These are phyloP conservation scores for Neolamprologus ventralis DNA, from an alignment of 2,113 vertebrate genomes.

Conservation along the genomic window DNA sequence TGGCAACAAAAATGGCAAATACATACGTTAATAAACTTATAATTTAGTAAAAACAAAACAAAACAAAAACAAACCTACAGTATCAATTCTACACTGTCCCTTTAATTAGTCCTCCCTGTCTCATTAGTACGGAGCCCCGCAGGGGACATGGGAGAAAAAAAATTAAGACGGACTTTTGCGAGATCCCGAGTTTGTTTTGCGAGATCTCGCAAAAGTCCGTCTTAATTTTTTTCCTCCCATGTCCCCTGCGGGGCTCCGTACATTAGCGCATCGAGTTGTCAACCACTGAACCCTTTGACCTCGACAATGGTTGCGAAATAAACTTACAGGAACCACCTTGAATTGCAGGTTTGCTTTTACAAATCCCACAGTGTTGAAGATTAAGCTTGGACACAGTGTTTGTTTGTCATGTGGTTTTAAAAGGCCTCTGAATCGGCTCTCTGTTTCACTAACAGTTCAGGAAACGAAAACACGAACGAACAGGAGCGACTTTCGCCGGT, in stretches of 20 bases:
- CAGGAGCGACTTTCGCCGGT: neutral
- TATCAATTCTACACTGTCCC: neutral
- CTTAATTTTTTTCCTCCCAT: too few relatives aligned
- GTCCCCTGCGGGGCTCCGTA: too few relatives aligned
- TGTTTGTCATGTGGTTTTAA: neutral
- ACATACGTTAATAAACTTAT: accelerated
- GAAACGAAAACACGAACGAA: neutral
- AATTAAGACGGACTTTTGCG: too few relatives aligned
- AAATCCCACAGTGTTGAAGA: neutral
- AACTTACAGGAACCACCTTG: neutral
- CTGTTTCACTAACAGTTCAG: neutral
- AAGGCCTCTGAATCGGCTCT: neutral
- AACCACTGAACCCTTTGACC: neutral
- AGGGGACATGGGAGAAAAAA: too few relatives aligned
- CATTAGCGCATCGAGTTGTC: neutral
- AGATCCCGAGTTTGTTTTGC: too few relatives aligned
- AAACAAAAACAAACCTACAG: neutral
- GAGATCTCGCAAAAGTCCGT: too few relatives aligned
- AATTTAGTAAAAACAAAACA: neutral
- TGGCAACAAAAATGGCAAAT: neutral
- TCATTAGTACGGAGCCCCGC: neutral
- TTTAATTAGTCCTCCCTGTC: neutral
- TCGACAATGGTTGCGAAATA: neutral
- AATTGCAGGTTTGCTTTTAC: neutral
- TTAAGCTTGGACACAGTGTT: neutral